Percentiles rank a stretch among this genome's conserved stretches.
Evolutionary conservation across 2,888 invertebrate species (phyloP).

Genomic region (Podabrus alpinus): DNA sequence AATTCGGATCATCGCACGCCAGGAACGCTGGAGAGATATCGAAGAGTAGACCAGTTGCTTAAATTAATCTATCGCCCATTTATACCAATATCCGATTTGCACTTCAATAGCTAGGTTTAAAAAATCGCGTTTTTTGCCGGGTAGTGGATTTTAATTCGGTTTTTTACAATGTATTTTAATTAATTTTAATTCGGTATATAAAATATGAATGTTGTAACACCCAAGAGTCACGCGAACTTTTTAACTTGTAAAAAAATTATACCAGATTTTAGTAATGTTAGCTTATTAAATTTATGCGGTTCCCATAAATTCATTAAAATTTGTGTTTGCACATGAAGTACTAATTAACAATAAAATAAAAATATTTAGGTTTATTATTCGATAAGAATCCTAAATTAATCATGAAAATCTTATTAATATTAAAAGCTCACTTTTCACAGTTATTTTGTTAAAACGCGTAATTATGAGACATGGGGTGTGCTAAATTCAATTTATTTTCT

Average conservation of each 20-base stretch:
- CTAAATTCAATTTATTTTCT: constrained; percentile 13
- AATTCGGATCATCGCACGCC: no score
- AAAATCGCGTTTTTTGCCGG: neutral
- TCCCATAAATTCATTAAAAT: neutral
- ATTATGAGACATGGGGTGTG: constrained; percentile 2
- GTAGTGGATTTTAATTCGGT: neutral
- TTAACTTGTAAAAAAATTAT: neutral
- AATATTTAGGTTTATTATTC: neutral
- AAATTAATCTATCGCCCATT: no score
- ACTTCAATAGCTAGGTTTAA: neutral
- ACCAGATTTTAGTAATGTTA: neutral
- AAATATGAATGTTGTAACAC: neutral
- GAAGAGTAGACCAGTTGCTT: no score
- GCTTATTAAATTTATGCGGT: neutral
- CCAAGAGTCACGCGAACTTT: neutral
- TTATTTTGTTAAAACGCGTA: neutral
- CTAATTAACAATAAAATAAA: neutral
- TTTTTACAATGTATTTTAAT: neutral
- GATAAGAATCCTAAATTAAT: neutral
- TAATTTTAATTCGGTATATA: neutral
- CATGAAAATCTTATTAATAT: neutral
- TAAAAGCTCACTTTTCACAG: neutral
- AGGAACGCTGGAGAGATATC: no score
- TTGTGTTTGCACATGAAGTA: neutral
- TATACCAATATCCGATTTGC: neutral